Conservation (phyloP, 2,797 vertebrate species). For the Gymnoscopelus braueri region DNA sequence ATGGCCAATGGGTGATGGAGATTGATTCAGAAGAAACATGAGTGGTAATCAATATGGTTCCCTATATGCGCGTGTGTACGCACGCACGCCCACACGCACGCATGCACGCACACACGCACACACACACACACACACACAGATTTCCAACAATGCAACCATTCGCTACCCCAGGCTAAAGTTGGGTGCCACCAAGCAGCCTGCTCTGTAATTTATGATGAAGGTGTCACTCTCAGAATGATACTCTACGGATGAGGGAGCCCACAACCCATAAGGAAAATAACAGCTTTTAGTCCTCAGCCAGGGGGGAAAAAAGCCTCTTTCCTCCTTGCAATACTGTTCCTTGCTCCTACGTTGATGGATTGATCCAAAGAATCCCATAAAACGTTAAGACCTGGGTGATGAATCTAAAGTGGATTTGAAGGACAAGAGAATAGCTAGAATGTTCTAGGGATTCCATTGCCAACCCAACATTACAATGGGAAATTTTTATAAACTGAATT, state of each 20-base stretch:
- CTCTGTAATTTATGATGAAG: slow-evolving; percentile 71
- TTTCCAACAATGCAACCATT: slow-evolving; percentile 41
- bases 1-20: slow-evolving; percentile 75
- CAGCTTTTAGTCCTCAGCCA: slow-evolving; percentile 46
- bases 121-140: slow-evolving; percentile 26
- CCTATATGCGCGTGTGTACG: slow-evolving; percentile 56
- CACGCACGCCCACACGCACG: slow-evolving; percentile 52
- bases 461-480: slow-evolving; percentile 20
- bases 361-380: slow-evolving; percentile 40
- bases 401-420: slow-evolving; percentile 46
- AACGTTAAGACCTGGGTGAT: slow-evolving; percentile 38
- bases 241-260: slow-evolving; percentile 51
- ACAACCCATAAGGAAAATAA: slow-evolving; percentile 56
- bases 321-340: slow-evolving; percentile 43
- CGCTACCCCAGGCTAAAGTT: slow-evolving; percentile 53
- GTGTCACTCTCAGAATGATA: slow-evolving; percentile 66
- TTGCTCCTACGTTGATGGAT: slow-evolving; percentile 52
- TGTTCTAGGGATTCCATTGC: background rate
- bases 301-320: slow-evolving; percentile 36
- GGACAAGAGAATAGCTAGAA: slow-evolving; percentile 41
- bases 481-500: slow-evolving; percentile 4
- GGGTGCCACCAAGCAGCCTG: slow-evolving; percentile 45
- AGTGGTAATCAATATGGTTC: slow-evolving; percentile 76
- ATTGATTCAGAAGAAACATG: slow-evolving; percentile 78
- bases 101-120: slow-evolving; percentile 52